These are phyloP conservation scores for Microplitis deprimator DNA, from an alignment of 2,888 invertebrate genomes.

Conservation along the genomic window DNA sequence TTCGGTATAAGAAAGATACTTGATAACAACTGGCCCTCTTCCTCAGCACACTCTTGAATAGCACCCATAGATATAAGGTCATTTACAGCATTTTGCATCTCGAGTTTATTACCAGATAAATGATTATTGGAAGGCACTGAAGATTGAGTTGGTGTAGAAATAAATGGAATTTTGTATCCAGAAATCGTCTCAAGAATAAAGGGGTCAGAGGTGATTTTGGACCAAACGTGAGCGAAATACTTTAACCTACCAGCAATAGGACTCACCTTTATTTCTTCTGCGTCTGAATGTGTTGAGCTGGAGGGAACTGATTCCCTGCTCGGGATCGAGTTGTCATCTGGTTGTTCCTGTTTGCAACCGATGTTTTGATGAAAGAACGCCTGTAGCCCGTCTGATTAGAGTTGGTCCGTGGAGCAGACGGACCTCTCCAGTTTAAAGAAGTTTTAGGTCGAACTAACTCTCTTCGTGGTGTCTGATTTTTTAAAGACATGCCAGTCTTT, in stretches of 20 bases:
- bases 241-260: not conserved
- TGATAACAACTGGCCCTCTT: conserved; percentile 35
- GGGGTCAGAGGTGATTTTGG: too few relatives aligned
- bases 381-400: not conserved
- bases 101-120: too few relatives aligned
- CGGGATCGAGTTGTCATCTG: not conserved
- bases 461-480: not conserved
- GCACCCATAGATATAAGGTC: too few relatives aligned
- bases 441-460: not conserved
- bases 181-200: too few relatives aligned
- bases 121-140: conserved; percentile 26
- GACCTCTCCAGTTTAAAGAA: conserved; percentile 7
- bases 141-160: too few relatives aligned
- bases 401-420: not conserved
- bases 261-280: not conserved
- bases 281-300: not conserved
- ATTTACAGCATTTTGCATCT: too few relatives aligned
- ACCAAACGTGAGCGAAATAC: not conserved
- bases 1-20: conserved; percentile 38
- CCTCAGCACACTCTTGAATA: too few relatives aligned
- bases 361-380: not conserved
- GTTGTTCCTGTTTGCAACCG: not conserved
- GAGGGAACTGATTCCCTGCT: not conserved
- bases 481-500: not conserved
- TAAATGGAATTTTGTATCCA: too few relatives aligned